Evolutionary conservation across 2,797 vertebrate species (phyloP).

Genomic region (Chaenodraco wilsoni): DNA sequence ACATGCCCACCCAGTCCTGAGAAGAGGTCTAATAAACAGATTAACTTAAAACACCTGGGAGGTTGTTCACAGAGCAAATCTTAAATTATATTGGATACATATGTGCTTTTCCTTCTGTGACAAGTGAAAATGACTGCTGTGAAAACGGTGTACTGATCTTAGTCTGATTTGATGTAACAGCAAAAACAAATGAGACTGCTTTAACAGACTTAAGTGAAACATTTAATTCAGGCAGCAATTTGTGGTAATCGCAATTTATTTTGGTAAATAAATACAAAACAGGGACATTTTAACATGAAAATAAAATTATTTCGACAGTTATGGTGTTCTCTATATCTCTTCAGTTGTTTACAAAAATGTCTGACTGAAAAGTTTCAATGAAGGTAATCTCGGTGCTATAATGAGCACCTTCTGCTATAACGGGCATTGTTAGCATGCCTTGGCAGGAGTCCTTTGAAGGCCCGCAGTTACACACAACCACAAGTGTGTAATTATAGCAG

Average conservation of each 20-base stretch:
- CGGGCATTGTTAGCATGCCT: slow-evolving; percentile 63
- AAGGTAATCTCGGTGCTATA: slow-evolving; percentile 62
- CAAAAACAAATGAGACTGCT: neutral
- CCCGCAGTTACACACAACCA: slow-evolving; percentile 62
- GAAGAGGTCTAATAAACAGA: too few species aligned
- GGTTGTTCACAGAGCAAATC: too few species aligned
- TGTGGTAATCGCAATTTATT: slow-evolving; percentile 76
- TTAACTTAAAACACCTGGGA: too few species aligned
- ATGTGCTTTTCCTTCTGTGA: too few species aligned
- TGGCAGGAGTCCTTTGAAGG: slow-evolving; percentile 63
- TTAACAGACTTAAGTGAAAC: neutral
- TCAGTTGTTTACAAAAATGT: slow-evolving; percentile 62
- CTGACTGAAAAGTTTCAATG: slow-evolving; percentile 51
- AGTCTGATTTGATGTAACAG: neutral
- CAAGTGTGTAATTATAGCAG: slow-evolving; percentile 73
- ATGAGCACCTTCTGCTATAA: slow-evolving; percentile 70
- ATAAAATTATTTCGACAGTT: slow-evolving; percentile 65
- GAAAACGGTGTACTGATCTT: neutral
- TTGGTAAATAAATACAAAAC: slow-evolving; percentile 82
- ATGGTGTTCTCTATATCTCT: slow-evolving; percentile 43
- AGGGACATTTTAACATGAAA: slow-evolving; percentile 73
- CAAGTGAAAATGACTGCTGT: neutral
- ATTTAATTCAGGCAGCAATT: neutral
- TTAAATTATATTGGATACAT: too few species aligned
- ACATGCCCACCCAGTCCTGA: fast-evolving